Conservation (phyloP, 2,888 invertebrate species). For the Cremastinae sp. region DNA sequence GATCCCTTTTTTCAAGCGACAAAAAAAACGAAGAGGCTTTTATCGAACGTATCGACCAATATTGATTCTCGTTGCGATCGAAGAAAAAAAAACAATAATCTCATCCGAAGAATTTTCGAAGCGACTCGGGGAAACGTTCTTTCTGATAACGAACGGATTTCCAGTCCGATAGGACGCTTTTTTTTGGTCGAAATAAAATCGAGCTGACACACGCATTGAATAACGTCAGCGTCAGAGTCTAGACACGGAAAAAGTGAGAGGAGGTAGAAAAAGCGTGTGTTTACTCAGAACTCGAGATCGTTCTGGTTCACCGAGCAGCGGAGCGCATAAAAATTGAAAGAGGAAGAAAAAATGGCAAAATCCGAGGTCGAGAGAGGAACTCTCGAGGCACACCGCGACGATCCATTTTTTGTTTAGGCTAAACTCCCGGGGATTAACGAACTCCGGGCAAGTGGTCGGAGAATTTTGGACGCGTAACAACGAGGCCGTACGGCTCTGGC, state of each 20-base stretch:
- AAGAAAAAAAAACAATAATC: conserved; percentile 32
- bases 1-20: conserved; percentile 49
- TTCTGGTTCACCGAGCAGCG: background rate
- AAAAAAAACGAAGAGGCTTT: conserved; percentile 59
- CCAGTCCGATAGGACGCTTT: conserved; percentile 55
- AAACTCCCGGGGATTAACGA: conserved; percentile 73
- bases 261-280: background rate
- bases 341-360: conserved; percentile 1
- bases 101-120: conserved; percentile 34
- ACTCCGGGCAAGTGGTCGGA: conserved; percentile 65
- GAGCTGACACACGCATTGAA: background rate
- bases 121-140: conserved; percentile 43
- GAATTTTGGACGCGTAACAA: conserved; percentile 41
- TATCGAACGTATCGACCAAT: conserved; percentile 69
- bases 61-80: conserved; percentile 66
- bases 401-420: conserved; percentile 75
- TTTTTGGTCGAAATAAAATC: background rate
- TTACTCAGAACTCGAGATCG: background rate
- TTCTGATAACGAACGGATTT: conserved; percentile 65
- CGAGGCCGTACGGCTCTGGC: conserved; percentile 50
- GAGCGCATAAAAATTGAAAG: background rate
- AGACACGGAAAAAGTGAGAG: background rate
- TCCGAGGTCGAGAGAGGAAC: too few relatives aligned
- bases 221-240: conserved; percentile 23
- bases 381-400: conserved; percentile 9